Conservation (phyloP, 2,888 invertebrate genomes). For the Nemoura dubitans region DNA sequence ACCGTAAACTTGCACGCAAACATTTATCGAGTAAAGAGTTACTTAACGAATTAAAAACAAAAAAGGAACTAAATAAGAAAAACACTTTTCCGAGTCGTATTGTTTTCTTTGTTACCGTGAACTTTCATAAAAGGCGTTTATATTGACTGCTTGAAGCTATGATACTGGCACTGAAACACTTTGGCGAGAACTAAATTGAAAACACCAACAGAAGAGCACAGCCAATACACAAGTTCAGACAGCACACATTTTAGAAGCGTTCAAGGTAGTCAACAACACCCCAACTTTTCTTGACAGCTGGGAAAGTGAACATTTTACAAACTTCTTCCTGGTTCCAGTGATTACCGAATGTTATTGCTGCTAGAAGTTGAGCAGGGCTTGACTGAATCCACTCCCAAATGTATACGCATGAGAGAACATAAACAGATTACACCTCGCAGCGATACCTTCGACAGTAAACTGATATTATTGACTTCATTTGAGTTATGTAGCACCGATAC, state of each 20-base stretch:
- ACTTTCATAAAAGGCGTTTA: slow-evolving; percentile 12
- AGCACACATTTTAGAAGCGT: background rate
- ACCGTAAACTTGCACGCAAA: background rate
- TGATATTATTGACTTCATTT: too few species aligned
- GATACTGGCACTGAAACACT: background rate
- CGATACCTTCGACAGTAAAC: too few species aligned
- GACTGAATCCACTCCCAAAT: too few species aligned
- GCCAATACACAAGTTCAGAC: background rate
- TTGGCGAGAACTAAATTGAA: background rate
- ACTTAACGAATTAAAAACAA: background rate
- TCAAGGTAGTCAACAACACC: background rate
- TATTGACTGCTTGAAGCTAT: background rate
- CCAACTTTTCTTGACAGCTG: background rate
- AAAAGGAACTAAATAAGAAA: background rate
- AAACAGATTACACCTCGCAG: too few species aligned
- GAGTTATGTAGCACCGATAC: too few species aligned
- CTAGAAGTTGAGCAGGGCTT: background rate
- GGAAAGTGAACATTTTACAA: background rate
- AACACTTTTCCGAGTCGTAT: background rate
- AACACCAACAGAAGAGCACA: background rate
- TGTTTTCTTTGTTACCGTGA: background rate
- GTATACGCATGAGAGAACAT: too few species aligned
- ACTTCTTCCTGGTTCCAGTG: background rate
- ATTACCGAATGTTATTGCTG: background rate
- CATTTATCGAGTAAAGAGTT: background rate